Evolutionary conservation across 1,140 invertebrate species (phyloP), one percentile per base, ranked within the genome.

Genomic region (Magallana gigas): DNA sequence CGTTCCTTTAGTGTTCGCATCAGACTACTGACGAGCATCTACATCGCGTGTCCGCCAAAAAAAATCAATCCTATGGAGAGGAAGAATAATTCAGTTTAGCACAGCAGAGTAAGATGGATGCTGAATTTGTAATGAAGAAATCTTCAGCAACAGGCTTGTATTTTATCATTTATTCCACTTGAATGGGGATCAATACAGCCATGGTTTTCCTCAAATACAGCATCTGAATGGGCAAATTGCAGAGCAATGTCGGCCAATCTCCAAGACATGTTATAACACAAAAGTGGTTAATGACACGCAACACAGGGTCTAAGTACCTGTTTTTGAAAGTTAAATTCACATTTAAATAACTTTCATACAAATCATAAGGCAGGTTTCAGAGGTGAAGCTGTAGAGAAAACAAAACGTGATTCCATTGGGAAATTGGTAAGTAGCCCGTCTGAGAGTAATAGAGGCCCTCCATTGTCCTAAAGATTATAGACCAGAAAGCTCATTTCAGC

Each of bases 61-160:
- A 76, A 76, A 76, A 76, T 76, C 68, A 76, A 76, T 76, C 68
- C 23, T 29, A 12, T 9, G 11, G 68, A 76, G 68, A 29, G 68
- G 68, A 76, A 76, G 68, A 76, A 76, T 76, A 76, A 76, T 76
- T 76, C 68, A 76, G 29, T 76, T 76, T 76, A 76, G 23, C 68
- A 29, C 68, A 76, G 68, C 23, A 76, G 8, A 76, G 68, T 29
- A 76, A 76, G 68, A 76, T 76, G 68, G 68, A 76, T 76, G 68
- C 68, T 76, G 68, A 76, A 76, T 76, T 76, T 76, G 68, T 76
- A 76, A 76, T 76, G 68, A 76, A 76, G 68, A 76, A 76, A 76
- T 76, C 68, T 76, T 76, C 23, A 76, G 68, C 68, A 76, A 76
- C 68, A 76, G 68, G 68, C 68, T 76, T 76, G 68, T 76, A 76